Evolutionary conservation across 1,140 invertebrate species (phyloP), one percentile per base, ranked within the genome.

Genomic region (Temnothorax nylanderi): DNA sequence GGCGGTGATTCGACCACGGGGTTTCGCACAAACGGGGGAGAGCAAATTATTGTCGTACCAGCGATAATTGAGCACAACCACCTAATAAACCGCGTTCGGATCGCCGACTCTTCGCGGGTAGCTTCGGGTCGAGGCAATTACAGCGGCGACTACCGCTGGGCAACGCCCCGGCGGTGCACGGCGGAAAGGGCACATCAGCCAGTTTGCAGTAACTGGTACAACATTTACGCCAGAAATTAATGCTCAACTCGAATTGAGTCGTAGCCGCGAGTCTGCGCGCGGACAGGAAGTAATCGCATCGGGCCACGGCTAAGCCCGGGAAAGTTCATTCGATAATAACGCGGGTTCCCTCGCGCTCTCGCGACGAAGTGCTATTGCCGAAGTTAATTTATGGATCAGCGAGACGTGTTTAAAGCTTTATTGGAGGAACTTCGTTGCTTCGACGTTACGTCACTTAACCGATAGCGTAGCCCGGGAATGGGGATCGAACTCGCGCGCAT

Each of bases 41-140:
- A 16, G 81, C 77, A 90, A 91, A 92, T 92, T 91, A 92, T 92
- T 90, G 91, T 91, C 90, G 90, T 89, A 89, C 75, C 88, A 75
- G 44, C 77, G 91, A 91, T 92, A 92, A 92, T 92, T 91, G 91
- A 92, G 76, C 90, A 85, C 90, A 69, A 60, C 49, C 65, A 49
- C 76, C 90, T 92, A 92, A 92, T 92, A 92, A 91, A 92, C 88
- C 88, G 75, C 67, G 62, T 81, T 67, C 72, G 65, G 62, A 90
- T 90, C 64, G 76, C 51, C 90, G 87, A 80, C 77, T 88, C 87
- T 91, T 91, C 87, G 77, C 51, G 58, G 47, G 32, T 34, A 32
- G 58, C 51, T 62, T 44, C 34, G 72, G 87, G 90, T 84, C 71
- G 67, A 58, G 71, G 47, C 87, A 88, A 91, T 90, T 87, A 87